phyloP scores from a whole-genome alignment of 2,797 vertebrate species.

The Galaxias olidus region DNA sequence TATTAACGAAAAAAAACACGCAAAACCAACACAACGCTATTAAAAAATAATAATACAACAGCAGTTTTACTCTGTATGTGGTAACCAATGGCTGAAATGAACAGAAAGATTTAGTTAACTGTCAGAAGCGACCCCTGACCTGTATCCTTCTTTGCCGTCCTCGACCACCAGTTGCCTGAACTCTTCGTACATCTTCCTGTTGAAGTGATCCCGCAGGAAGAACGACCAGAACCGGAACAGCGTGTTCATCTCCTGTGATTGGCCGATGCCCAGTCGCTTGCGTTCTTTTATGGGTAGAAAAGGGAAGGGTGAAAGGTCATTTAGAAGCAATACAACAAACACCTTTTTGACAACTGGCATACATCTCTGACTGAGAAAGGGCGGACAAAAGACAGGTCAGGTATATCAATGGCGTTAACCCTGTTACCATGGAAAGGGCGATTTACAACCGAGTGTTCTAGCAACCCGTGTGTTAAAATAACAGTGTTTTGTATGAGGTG shows the following conservation, averaged over 20 bases:
- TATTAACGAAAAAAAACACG: no score
- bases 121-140: slow-evolving; percentile 63
- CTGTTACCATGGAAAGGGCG: no score
- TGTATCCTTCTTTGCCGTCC: slow-evolving; percentile 97
- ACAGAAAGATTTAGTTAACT: no score
- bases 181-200: slow-evolving; percentile 98
- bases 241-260: slow-evolving; percentile 99
- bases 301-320: not conserved
- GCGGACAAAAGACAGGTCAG: no score
- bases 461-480: not conserved
- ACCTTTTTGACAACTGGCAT: not conserved
- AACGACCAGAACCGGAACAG: slow-evolving; percentile 99
- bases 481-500: not conserved
- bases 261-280: slow-evolving; percentile 95
- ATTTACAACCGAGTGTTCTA: no score
- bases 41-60: no score
- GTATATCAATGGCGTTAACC: no score
- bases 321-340: not conserved
- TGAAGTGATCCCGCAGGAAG: slow-evolving; percentile 98
- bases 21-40: no score
- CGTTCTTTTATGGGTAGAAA: slow-evolving; percentile 79
- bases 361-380: no score
- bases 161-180: slow-evolving; percentile 95
- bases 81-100: no score
- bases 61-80: no score